Base-by-base conservation (phyloP, 2,113 vertebrate genomes). In the Bolborhynchus lineola region DNA sequence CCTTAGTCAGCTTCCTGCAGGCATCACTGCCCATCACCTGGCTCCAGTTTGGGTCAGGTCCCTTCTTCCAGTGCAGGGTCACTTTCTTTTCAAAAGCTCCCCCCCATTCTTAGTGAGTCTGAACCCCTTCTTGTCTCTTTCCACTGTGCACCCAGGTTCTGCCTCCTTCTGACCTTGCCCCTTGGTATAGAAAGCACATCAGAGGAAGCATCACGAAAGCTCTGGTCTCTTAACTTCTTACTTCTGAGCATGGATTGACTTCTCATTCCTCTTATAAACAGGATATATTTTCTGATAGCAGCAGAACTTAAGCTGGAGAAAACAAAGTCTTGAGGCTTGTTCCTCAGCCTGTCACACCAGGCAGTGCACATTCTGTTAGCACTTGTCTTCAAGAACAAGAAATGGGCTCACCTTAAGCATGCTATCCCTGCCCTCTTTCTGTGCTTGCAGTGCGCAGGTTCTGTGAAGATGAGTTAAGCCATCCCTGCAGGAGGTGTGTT, bases 321-420 rank as follows among this genome's bases (percentile, higher is more conserved):
- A 77, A 21, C 16, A 35, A 39, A 16, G 42, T 35, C 65, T 71
- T 3, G 0, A 67, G 50, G 29, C 26, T 64, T 18, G 14, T 63
- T 78, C 13, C 0, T 1, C 25, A 46, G 39, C 2, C 62, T 53
- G 20, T 67, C 49, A 57, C 70, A 49, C 3, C 1, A 1, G 49
- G 44, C 69, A 29, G 6, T 0, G 1, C 1, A 3, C 4, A 0
- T 41, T 69, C 33, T 12, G 26, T 49, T 67, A 79, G 44, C 0
- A 1, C 17, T 65, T 15, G 26, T 67, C 44, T 63, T 78, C 55
- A 64, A 11, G 10, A 13, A 72, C 18, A 39, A 19, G 67, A 57
- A 63, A 67, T 1, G 5, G 37, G 18, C 16, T 83, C 10, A 6
- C 12, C 7, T 37, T 13, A 26, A 3, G 64, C 28, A 5, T 3